Percentiles rank a stretch among this genome's conserved stretches.
Conservation (phyloP, 2,113 vertebrate genomes). For the Phylloscopus trochilus region DNA sequence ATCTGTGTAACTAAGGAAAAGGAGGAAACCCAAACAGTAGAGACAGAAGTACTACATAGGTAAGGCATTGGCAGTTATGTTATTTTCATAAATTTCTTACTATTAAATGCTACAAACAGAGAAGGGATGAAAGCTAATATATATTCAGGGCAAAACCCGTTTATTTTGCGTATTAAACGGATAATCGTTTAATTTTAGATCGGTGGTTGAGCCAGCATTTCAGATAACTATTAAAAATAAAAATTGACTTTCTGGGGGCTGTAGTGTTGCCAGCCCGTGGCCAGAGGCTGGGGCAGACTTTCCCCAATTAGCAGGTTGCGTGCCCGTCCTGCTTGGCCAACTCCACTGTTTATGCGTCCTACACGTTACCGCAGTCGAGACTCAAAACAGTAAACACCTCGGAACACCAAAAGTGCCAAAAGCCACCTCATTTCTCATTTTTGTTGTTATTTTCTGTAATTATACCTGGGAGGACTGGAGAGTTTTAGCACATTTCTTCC, state of each 20-base stretch:
- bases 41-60: background rate
- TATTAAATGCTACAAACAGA: background rate
- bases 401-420: constrained; percentile 2
- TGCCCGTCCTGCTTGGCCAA: constrained; percentile 1
- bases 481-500: background rate
- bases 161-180: rapidly evolving
- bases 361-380: background rate
- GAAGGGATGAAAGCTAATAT: background rate
- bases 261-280: background rate
- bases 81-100: background rate
- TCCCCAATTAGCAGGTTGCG: background rate
- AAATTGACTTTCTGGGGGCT: background rate
- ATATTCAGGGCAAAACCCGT: background rate
- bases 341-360: background rate
- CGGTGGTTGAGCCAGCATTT: background rate
- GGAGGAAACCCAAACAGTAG: background rate
- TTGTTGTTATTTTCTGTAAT: constrained; percentile 48
- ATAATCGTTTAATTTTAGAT: background rate
- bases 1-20: background rate
- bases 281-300: background rate
- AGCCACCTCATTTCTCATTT: constrained; percentile 43
- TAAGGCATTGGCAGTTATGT: background rate
- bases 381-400: constrained; percentile 17
- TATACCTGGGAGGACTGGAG: constrained; percentile 18
- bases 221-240: background rate